phyloP scores from a whole-genome alignment of 1,140 invertebrate species.

The Elysia chlorotica region DNA sequence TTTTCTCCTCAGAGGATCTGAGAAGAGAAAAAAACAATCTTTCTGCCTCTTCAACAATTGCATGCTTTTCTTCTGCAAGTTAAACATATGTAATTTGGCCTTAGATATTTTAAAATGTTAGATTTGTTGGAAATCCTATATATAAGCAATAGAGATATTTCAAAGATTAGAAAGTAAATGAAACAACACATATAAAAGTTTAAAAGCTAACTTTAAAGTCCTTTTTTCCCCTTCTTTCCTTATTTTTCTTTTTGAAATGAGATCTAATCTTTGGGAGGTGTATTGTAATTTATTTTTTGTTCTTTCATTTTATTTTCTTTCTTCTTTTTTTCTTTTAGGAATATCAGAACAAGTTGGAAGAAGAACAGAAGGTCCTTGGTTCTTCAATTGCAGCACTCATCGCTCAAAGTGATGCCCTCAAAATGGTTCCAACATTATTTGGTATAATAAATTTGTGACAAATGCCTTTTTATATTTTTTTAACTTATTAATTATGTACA shows the following conservation, averaged over 20 bases:
- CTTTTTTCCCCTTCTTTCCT: neutral
- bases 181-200: no score
- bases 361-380: conserved; percentile 42
- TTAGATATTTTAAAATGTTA: no score
- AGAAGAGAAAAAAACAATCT: neutral
- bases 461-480: no score
- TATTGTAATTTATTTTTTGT: neutral
- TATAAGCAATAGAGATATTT: no score
- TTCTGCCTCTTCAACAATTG: neutral
- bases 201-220: neutral
- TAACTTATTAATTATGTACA: no score
- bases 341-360: conserved; percentile 45
- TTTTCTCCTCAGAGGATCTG: neutral
- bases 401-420: conserved; percentile 49
- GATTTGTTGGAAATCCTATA: no score
- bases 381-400: conserved; percentile 36
- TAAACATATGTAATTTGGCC: no score
- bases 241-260: neutral
- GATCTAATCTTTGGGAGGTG: neutral
- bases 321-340: conserved; percentile 36
- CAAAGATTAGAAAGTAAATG: no score
- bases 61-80: neutral
- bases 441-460: conserved; percentile 55
- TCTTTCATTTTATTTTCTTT: neutral
- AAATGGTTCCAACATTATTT: conserved; percentile 58